Evolutionary conservation across 2,113 vertebrate genomes (phyloP).

Genomic region (Anarhynchus alexandrinus): DNA sequence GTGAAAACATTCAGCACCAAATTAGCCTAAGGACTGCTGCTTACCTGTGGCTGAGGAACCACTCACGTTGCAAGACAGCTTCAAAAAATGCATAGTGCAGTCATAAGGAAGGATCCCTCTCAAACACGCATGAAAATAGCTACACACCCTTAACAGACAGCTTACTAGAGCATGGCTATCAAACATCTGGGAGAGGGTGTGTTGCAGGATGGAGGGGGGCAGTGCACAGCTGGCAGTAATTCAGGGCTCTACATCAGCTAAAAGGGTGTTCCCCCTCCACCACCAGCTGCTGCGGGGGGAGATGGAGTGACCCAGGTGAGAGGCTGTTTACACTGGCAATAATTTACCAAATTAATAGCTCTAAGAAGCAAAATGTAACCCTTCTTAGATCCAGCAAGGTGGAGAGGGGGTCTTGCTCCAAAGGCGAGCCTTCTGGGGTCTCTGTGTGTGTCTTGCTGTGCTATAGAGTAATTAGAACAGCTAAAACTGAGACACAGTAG

Average conservation of each 20-base stretch:
- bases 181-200: neutral
- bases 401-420: neutral
- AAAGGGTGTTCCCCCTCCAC: neutral
- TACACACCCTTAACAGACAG: neutral
- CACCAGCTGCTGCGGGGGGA: neutral
- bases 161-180: neutral
- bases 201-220: neutral
- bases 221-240: neutral
- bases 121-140: neutral
- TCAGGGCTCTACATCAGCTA: neutral
- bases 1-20: neutral
- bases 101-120: rapidly evolving
- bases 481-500: neutral
- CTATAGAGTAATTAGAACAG: neutral
- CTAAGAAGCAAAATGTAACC: neutral
- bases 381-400: neutral
- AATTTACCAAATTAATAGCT: neutral
- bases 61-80: rapidly evolving
- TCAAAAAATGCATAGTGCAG: rapidly evolving
- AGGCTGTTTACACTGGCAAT: neutral
- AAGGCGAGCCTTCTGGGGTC: neutral
- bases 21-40: neutral
- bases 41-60: neutral
- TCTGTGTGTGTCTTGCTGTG: neutral
- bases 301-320: neutral